Percentiles rank a stretch among this genome's conserved stretches.
These are phyloP conservation scores for Diuraphis noxia DNA, from an alignment of 1,140 invertebrate genomes.

Conservation along the genomic window DNA sequence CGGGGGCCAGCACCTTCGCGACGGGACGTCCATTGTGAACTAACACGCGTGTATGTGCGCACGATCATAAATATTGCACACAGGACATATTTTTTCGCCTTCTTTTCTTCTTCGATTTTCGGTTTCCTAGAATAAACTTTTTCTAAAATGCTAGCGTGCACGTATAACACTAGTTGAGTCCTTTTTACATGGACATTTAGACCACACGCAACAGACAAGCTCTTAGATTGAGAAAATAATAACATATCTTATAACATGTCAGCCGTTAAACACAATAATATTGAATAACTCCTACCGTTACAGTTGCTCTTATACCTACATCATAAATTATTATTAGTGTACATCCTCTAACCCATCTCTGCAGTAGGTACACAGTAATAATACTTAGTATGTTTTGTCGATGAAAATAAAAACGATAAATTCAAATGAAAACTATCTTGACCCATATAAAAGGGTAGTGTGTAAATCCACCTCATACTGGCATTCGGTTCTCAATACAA, in stretches of 20 bases:
- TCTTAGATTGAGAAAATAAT: background rate
- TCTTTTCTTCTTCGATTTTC: constrained; percentile 9
- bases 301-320: background rate
- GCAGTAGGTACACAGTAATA: background rate
- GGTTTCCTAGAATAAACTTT: constrained; percentile 30
- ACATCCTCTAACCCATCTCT: background rate
- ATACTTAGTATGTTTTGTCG: background rate
- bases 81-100: constrained; percentile 5
- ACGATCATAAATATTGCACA: constrained; percentile 42
- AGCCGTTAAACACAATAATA: background rate
- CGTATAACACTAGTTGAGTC: background rate
- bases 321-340: background rate
- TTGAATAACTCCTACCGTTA: constrained; percentile 24
- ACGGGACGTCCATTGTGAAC: constrained; percentile 51
- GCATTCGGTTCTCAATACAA: background rate
- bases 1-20: constrained; percentile 43
- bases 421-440: background rate
- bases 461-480: background rate
- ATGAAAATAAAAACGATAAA: background rate
- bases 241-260: background rate
- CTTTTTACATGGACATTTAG: background rate
- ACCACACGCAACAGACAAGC: constrained; percentile 30
- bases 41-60: background rate
- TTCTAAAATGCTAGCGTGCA: background rate
- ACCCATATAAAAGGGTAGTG: background rate